A percentile compares a stretch with the other conserved stretches of the same genome.
These are phyloP conservation scores for Mesorhabditis sp. DNA, from an alignment of 2,888 invertebrate genomes.

Conservation along the genomic window DNA sequence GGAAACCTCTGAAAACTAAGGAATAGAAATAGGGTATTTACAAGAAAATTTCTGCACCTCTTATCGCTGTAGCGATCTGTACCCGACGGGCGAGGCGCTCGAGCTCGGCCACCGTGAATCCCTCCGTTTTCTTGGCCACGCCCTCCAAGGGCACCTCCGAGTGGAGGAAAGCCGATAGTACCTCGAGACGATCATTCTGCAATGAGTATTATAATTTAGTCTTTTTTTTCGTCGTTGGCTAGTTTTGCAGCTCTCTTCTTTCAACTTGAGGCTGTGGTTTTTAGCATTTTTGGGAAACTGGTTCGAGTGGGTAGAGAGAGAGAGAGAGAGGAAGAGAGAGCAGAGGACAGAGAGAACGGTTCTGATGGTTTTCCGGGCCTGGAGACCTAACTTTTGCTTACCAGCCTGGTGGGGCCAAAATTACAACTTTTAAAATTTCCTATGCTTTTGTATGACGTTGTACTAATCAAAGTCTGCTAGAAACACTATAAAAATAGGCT, in stretches of 20 bases:
- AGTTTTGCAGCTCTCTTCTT: not conserved
- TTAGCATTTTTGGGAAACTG: conserved; percentile 9
- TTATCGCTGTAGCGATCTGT: conserved; percentile 13
- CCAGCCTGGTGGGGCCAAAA: no score
- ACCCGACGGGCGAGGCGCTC: conserved; percentile 13
- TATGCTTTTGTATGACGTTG: no score
- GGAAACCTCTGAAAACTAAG: not conserved
- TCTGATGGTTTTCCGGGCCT: no score
- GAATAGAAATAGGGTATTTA: not conserved
- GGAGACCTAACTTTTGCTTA: no score
- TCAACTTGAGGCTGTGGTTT: not conserved
- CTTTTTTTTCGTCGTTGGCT: no score
- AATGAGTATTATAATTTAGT: not conserved
- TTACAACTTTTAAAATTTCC: no score
- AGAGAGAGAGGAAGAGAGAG: no score
- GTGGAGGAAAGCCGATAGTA: not conserved
- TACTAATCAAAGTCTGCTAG: no score
- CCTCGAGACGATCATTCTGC: not conserved
- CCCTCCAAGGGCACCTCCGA: not conserved
- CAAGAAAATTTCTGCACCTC: conserved; percentile 12
- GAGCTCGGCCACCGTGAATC: conserved; percentile 17
- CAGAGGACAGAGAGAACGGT: no score
- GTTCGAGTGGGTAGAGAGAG: conserved; percentile 7
- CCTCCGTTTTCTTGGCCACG: conserved; percentile 17
- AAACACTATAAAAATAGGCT: no score